Evolutionary conservation across 1,140 invertebrate genomes (phyloP).

Genomic region (Vollenhovia emeryi): DNA sequence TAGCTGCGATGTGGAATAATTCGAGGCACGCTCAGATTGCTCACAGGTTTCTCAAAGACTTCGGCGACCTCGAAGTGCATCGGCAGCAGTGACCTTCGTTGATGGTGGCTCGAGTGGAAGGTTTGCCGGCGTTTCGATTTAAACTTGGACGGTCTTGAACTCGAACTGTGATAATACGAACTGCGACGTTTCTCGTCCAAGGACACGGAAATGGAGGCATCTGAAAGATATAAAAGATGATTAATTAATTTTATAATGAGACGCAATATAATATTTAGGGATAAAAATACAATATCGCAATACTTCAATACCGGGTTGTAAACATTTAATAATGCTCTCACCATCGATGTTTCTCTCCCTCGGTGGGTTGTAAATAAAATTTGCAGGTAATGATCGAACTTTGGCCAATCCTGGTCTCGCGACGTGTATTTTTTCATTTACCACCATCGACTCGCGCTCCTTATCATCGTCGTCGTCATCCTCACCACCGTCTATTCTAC

Average conservation of each 20-base stretch:
- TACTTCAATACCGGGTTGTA: neutral
- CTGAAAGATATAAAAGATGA: conserved; percentile 54
- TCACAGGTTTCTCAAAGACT: conserved; percentile 81
- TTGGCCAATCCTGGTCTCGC: conserved; percentile 82
- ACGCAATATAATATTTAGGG: neutral
- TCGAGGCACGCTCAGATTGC: conserved; percentile 81
- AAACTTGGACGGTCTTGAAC: conserved; percentile 78
- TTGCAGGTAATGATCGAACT: conserved; percentile 89
- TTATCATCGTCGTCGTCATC: conserved; percentile 85
- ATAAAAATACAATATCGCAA: neutral
- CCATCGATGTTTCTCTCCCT: conserved; percentile 76
- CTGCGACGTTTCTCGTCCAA: conserved; percentile 75
- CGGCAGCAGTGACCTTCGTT: conserved; percentile 73
- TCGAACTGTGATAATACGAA: conserved; percentile 72
- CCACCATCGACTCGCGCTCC: conserved; percentile 74
- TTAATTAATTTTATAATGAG: neutral
- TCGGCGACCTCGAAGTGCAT: conserved; percentile 83
- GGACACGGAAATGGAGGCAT: conserved; percentile 75
- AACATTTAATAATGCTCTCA: conserved; percentile 52
- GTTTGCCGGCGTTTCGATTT: conserved; percentile 83
- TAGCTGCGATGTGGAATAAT: conserved; percentile 79
- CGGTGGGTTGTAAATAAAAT: conserved; percentile 90
- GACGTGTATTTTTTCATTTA: conserved; percentile 68
- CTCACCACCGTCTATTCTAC: conserved; percentile 83
- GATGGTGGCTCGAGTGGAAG: conserved; percentile 82